phyloP scores from a whole-genome alignment of 2,797 vertebrate species.

The Falco novaeseelandiae region DNA sequence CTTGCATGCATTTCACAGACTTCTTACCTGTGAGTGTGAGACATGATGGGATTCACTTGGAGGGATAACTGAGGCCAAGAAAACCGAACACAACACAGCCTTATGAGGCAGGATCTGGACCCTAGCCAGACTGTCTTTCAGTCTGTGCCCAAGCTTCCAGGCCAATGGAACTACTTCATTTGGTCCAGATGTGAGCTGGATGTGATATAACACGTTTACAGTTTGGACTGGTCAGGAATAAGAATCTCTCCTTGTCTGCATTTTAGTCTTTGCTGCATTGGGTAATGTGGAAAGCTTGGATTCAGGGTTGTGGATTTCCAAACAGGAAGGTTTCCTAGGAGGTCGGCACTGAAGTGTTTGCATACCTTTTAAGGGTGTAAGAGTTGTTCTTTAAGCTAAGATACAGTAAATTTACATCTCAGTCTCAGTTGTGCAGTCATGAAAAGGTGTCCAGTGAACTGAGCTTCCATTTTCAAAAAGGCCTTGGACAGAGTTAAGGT shows the following conservation, averaged over 20 bases:
- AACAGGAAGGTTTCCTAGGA: not conserved
- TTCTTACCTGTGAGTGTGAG: not conserved
- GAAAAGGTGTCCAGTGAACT: not conserved
- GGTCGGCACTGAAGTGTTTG: not conserved
- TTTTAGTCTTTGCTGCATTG: not conserved
- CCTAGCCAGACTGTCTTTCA: not conserved
- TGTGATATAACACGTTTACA: not conserved
- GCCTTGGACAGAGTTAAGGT: not conserved
- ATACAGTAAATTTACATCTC: not conserved
- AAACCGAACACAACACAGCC: not conserved
- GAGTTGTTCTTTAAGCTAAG: not conserved
- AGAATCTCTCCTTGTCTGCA: not conserved
- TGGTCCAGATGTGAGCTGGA: not conserved
- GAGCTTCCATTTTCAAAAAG: not conserved
- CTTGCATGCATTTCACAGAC: not conserved
- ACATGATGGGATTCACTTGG: not conserved
- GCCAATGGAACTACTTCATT: not conserved
- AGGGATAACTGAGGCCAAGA: not conserved
- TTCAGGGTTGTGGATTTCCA: not conserved
- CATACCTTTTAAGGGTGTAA: not conserved
- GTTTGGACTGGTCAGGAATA: not conserved
- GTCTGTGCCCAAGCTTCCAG: not conserved
- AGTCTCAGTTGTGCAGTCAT: not conserved
- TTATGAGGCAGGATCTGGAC: not conserved
- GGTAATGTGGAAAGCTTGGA: not conserved